Evolutionary conservation across 2,888 invertebrate species (phyloP).

Genomic region (Liodrosophila aerea): DNA sequence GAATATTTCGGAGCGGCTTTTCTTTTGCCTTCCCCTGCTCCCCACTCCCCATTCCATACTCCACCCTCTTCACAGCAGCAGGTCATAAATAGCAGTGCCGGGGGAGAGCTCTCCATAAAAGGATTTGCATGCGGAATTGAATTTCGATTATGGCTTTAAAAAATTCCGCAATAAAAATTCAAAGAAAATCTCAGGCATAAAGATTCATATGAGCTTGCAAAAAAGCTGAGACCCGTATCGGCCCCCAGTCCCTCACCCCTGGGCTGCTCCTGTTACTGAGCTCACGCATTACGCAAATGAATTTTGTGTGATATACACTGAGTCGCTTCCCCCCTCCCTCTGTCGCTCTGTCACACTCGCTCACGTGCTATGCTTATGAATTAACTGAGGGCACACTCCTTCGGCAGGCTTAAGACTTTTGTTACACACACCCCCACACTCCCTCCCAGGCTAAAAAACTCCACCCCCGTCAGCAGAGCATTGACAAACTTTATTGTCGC

Average conservation of each 20-base stretch:
- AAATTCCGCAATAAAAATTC: slow-evolving; percentile 52
- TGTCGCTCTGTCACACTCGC: slow-evolving; percentile 6
- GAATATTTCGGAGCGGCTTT: slow-evolving; percentile 11
- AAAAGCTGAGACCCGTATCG: slow-evolving; percentile 26
- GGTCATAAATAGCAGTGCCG: slow-evolving; percentile 41
- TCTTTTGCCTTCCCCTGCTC: slow-evolving; percentile 31
- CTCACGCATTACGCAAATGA: slow-evolving; percentile 74
- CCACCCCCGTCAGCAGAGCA: slow-evolving; percentile 18
- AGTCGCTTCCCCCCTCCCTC: slow-evolving; percentile 8
- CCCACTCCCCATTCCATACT: no score
- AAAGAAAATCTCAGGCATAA: slow-evolving; percentile 62
- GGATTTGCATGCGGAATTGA: slow-evolving; percentile 56
- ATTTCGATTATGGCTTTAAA: slow-evolving; percentile 47
- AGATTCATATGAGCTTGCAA: slow-evolving; percentile 56
- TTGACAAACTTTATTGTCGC: slow-evolving; percentile 67
- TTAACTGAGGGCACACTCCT: slow-evolving; percentile 66
- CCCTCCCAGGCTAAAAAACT: neutral
- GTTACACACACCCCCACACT: slow-evolving; percentile 16
- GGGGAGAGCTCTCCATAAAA: slow-evolving; percentile 40
- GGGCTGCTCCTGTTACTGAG: slow-evolving; percentile 4
- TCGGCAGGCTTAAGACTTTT: slow-evolving; percentile 63
- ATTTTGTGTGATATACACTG: slow-evolving; percentile 44
- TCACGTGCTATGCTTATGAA: slow-evolving; percentile 45
- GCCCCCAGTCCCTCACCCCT: neutral
- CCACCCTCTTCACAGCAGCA: neutral